Percentiles rank a stretch among this genome's conserved stretches.
These are phyloP conservation scores for Drosophila lini DNA, from an alignment of 1,140 invertebrate species.

Conservation along the genomic window DNA sequence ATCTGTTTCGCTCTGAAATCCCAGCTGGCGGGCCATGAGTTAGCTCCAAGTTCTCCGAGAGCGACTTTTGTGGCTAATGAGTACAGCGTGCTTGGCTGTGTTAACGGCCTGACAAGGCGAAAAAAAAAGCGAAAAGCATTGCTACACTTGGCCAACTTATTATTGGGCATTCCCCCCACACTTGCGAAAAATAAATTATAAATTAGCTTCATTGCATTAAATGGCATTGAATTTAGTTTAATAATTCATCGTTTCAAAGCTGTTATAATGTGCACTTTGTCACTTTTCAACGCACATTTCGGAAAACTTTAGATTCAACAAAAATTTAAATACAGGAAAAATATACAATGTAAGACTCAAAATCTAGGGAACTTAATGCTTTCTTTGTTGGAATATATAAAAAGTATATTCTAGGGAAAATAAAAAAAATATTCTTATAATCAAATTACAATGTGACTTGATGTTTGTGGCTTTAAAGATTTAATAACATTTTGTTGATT, in stretches of 20 bases:
- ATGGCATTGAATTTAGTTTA: constrained; percentile 1
- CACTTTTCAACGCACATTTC: neutral
- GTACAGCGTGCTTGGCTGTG: constrained; percentile 12
- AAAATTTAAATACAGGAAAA: neutral
- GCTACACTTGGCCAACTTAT: constrained; percentile 47
- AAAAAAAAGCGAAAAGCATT: constrained; percentile 22
- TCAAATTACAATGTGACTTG: neutral
- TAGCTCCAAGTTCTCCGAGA: constrained; percentile 30
- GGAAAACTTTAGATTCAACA: neutral
- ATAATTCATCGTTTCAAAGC: neutral
- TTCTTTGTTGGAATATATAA: neutral
- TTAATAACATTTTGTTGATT: neutral
- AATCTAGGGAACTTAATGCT: too few relatives aligned
- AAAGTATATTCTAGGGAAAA: neutral
- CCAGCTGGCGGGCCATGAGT: constrained; percentile 12
- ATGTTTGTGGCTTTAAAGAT: neutral
- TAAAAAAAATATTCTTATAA: neutral
- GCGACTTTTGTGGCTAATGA: constrained; percentile 37
- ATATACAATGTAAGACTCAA: too few relatives aligned
- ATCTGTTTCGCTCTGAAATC: constrained; percentile 23
- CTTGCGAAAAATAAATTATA: neutral
- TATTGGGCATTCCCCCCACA: constrained; percentile 39
- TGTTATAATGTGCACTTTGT: too few relatives aligned
- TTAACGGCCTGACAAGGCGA: constrained; percentile 45
- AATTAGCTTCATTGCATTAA: constrained; percentile 2